phyloP scores from a whole-genome alignment of 2,888 invertebrate genomes.

The Cosmia trapezina region DNA sequence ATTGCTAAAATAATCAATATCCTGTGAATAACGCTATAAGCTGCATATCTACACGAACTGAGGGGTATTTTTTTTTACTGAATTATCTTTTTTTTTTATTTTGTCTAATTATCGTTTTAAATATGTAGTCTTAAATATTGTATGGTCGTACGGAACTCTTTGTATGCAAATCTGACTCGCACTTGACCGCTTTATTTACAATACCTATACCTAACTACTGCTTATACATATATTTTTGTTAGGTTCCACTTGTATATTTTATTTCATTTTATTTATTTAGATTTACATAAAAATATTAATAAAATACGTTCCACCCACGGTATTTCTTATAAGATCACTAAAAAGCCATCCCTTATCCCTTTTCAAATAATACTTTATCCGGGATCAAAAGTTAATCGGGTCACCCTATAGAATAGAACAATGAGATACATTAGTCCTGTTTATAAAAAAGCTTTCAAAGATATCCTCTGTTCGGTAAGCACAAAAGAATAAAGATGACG shows the following conservation, averaged over 20 bases:
- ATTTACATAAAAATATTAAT: background rate
- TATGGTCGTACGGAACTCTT: too few species aligned
- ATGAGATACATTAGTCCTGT: conserved; percentile 62
- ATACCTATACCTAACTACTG: background rate
- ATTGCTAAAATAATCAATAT: background rate
- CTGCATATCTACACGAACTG: too few species aligned
- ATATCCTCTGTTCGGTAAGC: conserved; percentile 40
- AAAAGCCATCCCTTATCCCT: background rate
- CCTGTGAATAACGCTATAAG: background rate
- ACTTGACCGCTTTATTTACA: background rate
- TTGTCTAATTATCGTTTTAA: too few species aligned
- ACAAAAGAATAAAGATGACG: conserved; percentile 55
- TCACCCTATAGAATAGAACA: conserved; percentile 49
- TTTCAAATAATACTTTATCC: conserved; percentile 45
- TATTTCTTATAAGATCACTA: conserved; percentile 4
- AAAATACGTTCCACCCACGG: background rate
- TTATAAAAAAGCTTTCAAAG: conserved; percentile 60
- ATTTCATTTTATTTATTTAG: too few species aligned
- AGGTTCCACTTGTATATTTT: too few species aligned
- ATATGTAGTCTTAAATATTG: background rate
- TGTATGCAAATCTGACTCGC: too few species aligned
- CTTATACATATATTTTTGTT: background rate
- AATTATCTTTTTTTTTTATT: too few species aligned
- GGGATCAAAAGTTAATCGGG: conserved; percentile 19
- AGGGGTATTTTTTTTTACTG: too few species aligned